Conservation (phyloP, 92 coral and sea anemone genomes). For the Porites lobata region DNA sequence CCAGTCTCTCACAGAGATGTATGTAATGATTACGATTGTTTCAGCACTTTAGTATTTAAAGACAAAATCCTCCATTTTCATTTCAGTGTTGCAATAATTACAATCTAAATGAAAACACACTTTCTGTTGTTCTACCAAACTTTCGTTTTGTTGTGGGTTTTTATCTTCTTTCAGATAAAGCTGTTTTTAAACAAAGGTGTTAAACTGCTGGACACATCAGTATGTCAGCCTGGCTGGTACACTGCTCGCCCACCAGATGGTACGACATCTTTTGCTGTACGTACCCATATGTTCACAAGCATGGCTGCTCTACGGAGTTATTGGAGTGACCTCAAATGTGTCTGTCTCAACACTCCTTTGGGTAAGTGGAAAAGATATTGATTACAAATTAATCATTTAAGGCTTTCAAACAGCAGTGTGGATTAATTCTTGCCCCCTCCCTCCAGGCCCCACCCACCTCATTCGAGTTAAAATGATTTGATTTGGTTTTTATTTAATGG, state of each 20-base stretch:
- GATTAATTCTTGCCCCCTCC: too few species aligned
- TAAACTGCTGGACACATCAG: conserved; percentile 76
- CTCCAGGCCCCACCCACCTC: too few species aligned
- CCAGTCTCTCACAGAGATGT: neutral
- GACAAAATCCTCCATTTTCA: too few species aligned
- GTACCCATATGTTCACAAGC: conserved; percentile 65
- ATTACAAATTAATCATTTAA: too few species aligned
- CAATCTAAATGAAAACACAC: neutral
- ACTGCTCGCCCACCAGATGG: conserved; percentile 53
- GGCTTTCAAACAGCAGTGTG: too few species aligned
- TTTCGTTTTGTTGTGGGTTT: neutral
- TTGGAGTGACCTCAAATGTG: conserved; percentile 82
- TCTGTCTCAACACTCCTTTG: conserved; percentile 85
- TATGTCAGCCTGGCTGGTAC: conserved; percentile 46
- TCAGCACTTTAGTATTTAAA: too few species aligned
- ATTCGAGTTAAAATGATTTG: too few species aligned
- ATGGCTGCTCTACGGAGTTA: conserved; percentile 74
- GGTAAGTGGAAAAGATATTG: conserved; percentile 48
- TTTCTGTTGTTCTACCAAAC: neutral
- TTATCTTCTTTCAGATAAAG: conserved; percentile 53
- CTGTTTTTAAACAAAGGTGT: conserved; percentile 76
- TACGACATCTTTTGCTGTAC: conserved; percentile 46
- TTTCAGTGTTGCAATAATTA: too few species aligned
- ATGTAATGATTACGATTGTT: neutral
- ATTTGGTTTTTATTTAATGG: too few species aligned